Base-by-base conservation (phyloP, 2,113 vertebrate species). In the Rhinoptilus africanus region DNA sequence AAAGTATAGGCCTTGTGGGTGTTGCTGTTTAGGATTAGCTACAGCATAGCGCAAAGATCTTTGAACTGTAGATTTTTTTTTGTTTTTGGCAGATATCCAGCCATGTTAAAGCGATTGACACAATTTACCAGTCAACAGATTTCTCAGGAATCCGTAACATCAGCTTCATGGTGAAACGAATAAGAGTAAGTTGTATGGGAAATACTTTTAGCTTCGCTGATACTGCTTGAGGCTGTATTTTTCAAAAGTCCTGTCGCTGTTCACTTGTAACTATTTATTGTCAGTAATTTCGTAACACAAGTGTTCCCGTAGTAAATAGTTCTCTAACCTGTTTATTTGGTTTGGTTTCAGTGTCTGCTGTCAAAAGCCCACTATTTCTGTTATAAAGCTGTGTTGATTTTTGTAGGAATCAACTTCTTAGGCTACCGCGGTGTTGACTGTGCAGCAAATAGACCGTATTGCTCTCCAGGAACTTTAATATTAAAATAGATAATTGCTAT, bases 131-230 rank as follows among this genome's bases (percentile, higher is more conserved):
- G 97, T 98, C 96, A 89, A 99, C 99, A 56, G 99, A 99, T 97
- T 99, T 99, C 97, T 97, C 98, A 68, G 99, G 99, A 81, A 99
- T 99, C 84, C 98, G 99, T 89, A 99, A 99, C 97, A 99, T 99
- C 98, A 99, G 99, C 97, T 99, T 99, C 97, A 99, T 99, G 99
- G 99, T 99, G 96, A 99, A 99, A 98, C 98, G 99, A 94, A 99
- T 99, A 93, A 98, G 98, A 97, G 99, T 99, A 97, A 99, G 99
- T 97, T 94, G 50, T 34, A 11, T 2, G 77, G 76, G 76, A 41
- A 75, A 30, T 41, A 8, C 20, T 92, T 88, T 2, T 60, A 28
- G n/a, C 62, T 81, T 86, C 30, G 18, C 24, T 47, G 12, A 1
- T 56, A 8, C 8, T 93, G 39, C 48, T 68, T 53, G 35, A 48